A percentile compares a stretch with the other conserved stretches of the same genome.
Evolutionary conservation across 2,888 invertebrate genomes (phyloP).

Genomic region (Tenthredo mesomela): DNA sequence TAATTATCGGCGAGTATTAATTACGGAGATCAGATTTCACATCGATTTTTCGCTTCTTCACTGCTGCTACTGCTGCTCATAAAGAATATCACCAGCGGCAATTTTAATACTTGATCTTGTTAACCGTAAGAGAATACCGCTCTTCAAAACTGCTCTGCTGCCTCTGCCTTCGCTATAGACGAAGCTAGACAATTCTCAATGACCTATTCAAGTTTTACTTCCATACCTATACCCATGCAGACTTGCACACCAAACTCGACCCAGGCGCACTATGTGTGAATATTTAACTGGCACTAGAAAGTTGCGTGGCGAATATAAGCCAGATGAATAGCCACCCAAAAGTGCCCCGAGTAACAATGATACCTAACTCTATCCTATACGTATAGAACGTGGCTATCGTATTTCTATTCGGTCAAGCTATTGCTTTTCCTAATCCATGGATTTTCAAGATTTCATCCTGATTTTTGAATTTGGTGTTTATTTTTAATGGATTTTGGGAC

Average conservation of each 20-base stretch:
- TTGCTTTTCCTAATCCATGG: background rate
- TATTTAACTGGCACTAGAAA: conserved; percentile 36
- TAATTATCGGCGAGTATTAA: background rate
- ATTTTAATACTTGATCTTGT: conserved; percentile 19
- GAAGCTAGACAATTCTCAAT: conserved; percentile 40
- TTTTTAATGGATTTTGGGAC: background rate
- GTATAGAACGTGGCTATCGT: background rate
- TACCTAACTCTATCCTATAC: background rate
- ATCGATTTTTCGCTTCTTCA: background rate
- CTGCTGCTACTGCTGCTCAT: background rate
- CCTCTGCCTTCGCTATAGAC: background rate
- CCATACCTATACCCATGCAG: background rate
- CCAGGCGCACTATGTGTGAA: conserved; percentile 2
- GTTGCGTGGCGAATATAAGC: conserved; percentile 24
- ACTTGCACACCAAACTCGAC: background rate
- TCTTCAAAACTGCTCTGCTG: background rate
- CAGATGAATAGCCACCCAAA: conserved; percentile 9
- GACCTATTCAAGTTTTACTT: conserved; percentile 28
- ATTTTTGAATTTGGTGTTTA: conserved; percentile 34
- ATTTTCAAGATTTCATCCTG: background rate
- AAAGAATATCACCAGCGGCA: background rate
- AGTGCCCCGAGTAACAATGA: background rate
- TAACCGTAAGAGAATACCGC: background rate
- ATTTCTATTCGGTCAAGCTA: background rate
- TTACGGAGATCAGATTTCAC: background rate